Evolutionary conservation across 2,888 invertebrate species (phyloP).

Genomic region (Diaphora mendica): DNA sequence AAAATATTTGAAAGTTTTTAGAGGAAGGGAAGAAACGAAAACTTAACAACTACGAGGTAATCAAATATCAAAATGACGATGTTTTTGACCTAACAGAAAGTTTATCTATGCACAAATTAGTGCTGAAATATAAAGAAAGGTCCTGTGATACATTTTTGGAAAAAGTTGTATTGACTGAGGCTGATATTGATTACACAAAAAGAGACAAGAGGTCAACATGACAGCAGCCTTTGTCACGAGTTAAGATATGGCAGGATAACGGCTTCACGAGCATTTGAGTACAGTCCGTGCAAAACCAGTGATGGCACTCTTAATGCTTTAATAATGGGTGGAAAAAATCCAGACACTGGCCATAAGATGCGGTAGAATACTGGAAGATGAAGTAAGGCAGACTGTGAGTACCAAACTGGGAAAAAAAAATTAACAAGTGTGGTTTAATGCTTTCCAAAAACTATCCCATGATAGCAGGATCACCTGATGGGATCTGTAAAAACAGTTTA

Average conservation of each 20-base stretch:
- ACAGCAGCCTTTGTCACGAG: too few species aligned
- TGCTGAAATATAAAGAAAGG: too few species aligned
- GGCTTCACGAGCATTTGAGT: too few species aligned
- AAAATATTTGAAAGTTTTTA: constrained; percentile 45
- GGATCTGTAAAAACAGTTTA: constrained; percentile 27
- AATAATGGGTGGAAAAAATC: constrained; percentile 23
- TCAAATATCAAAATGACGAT: neutral
- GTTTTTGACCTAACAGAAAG: constrained; percentile 9
- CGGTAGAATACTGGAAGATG: constrained; percentile 36
- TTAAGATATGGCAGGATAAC: too few species aligned
- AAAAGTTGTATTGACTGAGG: too few species aligned
- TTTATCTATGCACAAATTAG: too few species aligned
- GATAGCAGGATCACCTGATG: constrained; percentile 55
- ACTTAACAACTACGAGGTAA: too few species aligned
- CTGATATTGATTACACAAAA: too few species aligned
- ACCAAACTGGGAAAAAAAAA: constrained; percentile 38
- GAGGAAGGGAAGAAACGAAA: constrained; percentile 9
- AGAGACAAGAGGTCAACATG: too few species aligned
- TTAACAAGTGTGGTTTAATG: constrained; percentile 41
- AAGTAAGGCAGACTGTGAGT: constrained; percentile 36
- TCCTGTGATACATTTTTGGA: too few species aligned
- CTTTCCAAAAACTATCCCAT: constrained; percentile 40
- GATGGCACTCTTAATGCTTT: too few species aligned
- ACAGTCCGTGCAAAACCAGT: too few species aligned
- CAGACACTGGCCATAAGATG: constrained; percentile 43